Conservation (phyloP, 2,888 invertebrate genomes). For the Ferrisia virgata region DNA sequence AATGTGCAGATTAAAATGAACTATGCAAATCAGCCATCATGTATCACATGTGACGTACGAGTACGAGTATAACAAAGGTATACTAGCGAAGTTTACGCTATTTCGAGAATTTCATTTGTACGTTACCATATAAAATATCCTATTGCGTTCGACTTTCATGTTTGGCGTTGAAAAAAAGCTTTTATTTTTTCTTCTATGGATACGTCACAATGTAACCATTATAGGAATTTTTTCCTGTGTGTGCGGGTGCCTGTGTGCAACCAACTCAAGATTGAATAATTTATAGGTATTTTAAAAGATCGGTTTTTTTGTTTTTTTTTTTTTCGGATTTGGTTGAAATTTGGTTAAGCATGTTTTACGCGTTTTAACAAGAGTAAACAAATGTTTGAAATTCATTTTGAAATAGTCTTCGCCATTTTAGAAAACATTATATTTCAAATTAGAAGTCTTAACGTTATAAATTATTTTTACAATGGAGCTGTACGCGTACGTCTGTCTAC, state of each 20-base stretch:
- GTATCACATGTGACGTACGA: not conserved
- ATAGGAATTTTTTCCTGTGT: not conserved
- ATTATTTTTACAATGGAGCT: not conserved
- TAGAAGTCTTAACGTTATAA: not conserved
- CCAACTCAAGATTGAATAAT: not conserved
- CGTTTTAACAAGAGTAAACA: not conserved
- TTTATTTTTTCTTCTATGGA: not conserved
- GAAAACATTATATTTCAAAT: not conserved
- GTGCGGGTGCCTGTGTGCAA: too few relatives aligned
- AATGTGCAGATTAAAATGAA: not conserved
- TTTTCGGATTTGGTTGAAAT: too few relatives aligned
- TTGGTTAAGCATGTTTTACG: not conserved
- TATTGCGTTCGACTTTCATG: not conserved
- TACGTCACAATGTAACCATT: not conserved
- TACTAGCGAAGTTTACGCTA: not conserved
- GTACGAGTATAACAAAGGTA: slow-evolving; percentile 7
- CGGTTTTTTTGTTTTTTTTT: not conserved
- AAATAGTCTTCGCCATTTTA: not conserved
- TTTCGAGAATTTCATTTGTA: not conserved
- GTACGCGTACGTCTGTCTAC: not conserved
- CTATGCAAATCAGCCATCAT: not conserved
- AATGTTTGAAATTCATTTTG: slow-evolving; percentile 6
- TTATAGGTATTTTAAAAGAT: not conserved
- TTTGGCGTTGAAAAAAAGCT: not conserved
- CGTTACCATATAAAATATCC: not conserved